phyloP scores from a whole-genome alignment of 2,888 invertebrate genomes.

The Amorpha juglandis region DNA sequence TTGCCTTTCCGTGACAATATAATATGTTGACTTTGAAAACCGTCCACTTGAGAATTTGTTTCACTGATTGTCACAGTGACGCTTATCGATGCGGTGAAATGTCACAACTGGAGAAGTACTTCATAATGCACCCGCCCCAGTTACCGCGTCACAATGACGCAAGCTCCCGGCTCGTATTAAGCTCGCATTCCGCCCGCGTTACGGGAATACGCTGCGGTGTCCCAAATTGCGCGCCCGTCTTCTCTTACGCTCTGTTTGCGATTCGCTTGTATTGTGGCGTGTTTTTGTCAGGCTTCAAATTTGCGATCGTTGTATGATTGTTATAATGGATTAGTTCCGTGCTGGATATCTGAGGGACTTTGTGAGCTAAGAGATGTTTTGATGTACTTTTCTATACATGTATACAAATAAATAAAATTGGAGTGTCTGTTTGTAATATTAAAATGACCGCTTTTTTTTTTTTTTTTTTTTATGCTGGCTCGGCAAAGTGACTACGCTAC shows the following conservation, averaged over 20 bases:
- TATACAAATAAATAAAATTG: no score
- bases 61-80: no score
- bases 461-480: no score
- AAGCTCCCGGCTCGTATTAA: not conserved
- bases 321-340: conserved; percentile 1
- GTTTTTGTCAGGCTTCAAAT: conserved; percentile 26
- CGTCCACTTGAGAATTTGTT: no score
- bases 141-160: not conserved
- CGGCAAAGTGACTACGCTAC: no score
- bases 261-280: conserved; percentile 19
- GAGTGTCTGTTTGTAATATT: no score
- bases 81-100: no score
- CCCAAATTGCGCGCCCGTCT: conserved; percentile 33
- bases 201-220: conserved; percentile 27
- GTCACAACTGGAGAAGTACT: no score
- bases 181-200: conserved; percentile 19
- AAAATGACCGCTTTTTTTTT: no score
- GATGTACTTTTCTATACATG: no score
- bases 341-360: not conserved
- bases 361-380: not conserved
- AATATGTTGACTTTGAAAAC: no score
- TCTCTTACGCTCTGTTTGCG: conserved; percentile 38
- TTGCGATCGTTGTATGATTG: not conserved
- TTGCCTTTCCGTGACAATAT: no score
- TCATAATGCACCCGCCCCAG: conserved; percentile 12